A percentile compares a stretch with the other conserved stretches of the same genome.
Evolutionary conservation across 2,797 vertebrate genomes (phyloP).

Genomic region (Eremophila alpestris): DNA sequence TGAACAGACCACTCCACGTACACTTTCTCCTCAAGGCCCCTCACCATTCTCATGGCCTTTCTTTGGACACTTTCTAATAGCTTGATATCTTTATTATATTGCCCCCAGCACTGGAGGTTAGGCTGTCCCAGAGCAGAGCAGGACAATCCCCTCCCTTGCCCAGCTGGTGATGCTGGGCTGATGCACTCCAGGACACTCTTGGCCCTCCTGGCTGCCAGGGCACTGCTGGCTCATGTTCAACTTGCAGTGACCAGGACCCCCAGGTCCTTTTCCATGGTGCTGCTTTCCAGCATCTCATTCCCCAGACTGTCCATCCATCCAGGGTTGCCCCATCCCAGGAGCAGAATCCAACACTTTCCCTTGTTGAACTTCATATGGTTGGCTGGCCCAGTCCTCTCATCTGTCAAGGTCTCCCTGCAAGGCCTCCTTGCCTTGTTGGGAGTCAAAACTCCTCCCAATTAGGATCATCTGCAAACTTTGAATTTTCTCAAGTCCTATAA

Average conservation of each 20-base stretch:
- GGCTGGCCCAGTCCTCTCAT: neutral
- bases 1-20: neutral
- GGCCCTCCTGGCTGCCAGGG: neutral
- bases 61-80: neutral
- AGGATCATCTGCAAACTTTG: neutral
- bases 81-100: neutral
- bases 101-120: neutral
- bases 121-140: fast-evolving
- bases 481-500: neutral
- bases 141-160: neutral
- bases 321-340: neutral
- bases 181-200: fast-evolving
- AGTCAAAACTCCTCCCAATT: neutral
- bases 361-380: neutral
- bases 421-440: fast-evolving
- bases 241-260: neutral
- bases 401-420: neutral
- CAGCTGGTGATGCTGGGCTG: fast-evolving
- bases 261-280: fast-evolving
- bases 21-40: fast-evolving
- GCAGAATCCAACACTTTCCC: neutral
- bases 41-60: neutral
- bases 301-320: too few species aligned
- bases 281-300: neutral
- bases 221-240: neutral